Base-by-base conservation (phyloP, 1,140 invertebrate species). In the Leptonema lineaticorne region DNA sequence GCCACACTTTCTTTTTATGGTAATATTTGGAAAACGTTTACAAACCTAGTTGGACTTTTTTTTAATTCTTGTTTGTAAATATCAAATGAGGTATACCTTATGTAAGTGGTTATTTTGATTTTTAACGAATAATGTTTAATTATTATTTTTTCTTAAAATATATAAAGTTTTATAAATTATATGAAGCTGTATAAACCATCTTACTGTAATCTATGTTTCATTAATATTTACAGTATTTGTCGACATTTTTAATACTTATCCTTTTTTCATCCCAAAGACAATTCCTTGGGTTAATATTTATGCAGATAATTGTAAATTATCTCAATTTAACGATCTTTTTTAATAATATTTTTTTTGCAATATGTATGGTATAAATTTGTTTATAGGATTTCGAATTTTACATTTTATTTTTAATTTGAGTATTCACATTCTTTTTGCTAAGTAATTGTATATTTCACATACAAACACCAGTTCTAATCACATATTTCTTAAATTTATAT, bases 1-100 rank as follows among this genome's bases (percentile, higher is more conserved):
- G 33, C 41, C 41, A 64, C 41, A 63, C 29, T 28, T 64, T 64
- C 2, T 45, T 50, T 11, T 20, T 20, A 62, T 62, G 28, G 29
- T 37, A 45, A 41, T 14, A 62, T 22, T 41, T 27, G 14, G 11
- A 45, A 4, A 18, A 30, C 57, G 11, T 33, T 20, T 1, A 16
- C 56, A 59, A 30, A 33, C n/a, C n/a, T 41, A 59, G 11, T 16
- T 11, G 16, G 22, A 29, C 30, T 3, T 57, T 29, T 28, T 30
- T 57, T 29, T 27, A 30, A 18, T 22, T 18, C 14, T 30, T 20
- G 28, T 33, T 59, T 27, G 24, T 53, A 24, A 11, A 53, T 53
- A 53, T 24, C 1, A 59, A 11, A 33, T 30, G 53, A n/a, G 28
- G 6, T 28, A 33, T 58, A 6, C 14, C 24, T 20, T 9, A 30